These are phyloP conservation scores for Agriopis leucophaearia DNA, from an alignment of 2,888 invertebrate species.

Conservation along the genomic window DNA sequence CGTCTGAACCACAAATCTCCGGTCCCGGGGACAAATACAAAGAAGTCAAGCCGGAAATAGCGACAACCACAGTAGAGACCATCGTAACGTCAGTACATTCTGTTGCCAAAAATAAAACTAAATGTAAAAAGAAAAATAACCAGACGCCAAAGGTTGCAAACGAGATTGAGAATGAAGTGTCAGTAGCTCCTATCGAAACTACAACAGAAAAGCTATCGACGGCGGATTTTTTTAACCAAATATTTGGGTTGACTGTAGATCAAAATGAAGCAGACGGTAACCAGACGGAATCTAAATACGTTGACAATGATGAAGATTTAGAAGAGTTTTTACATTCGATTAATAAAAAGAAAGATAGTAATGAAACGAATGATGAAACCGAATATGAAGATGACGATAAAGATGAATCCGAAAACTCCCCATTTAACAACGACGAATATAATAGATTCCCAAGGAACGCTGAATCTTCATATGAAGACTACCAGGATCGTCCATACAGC, in stretches of 20 bases:
- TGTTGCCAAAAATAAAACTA: slow-evolving; percentile 70
- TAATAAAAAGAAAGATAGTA: slow-evolving; percentile 55
- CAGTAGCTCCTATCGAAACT: slow-evolving; percentile 44
- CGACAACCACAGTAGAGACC: slow-evolving; percentile 50
- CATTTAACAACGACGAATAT: slow-evolving; percentile 48
- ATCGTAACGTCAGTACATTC: slow-evolving; percentile 54
- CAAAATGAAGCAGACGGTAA: slow-evolving; percentile 52
- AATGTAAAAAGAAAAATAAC: slow-evolving; percentile 75
- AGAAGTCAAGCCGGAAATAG: slow-evolving; percentile 55
- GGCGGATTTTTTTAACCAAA: slow-evolving; percentile 67
- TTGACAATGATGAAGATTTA: slow-evolving; percentile 68
- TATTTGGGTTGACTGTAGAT: slow-evolving; percentile 68
- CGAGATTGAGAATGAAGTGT: slow-evolving; percentile 35
- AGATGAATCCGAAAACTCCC: slow-evolving; percentile 53
- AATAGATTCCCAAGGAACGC: slow-evolving; percentile 39
- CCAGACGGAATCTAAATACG: slow-evolving; percentile 60
- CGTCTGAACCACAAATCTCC: slow-evolving; percentile 46
- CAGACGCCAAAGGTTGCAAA: slow-evolving; percentile 27
- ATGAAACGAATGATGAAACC: slow-evolving; percentile 50
- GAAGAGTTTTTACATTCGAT: slow-evolving; percentile 71
- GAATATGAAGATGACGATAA: slow-evolving; percentile 61
- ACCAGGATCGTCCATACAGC: slow-evolving; percentile 64
- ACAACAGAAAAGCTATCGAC: slow-evolving; percentile 56
- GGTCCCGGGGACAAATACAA: slow-evolving; percentile 50
- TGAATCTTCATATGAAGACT: slow-evolving; percentile 50